Conservation (phyloP, 2,888 invertebrate genomes). For the Orthosia incerta region DNA sequence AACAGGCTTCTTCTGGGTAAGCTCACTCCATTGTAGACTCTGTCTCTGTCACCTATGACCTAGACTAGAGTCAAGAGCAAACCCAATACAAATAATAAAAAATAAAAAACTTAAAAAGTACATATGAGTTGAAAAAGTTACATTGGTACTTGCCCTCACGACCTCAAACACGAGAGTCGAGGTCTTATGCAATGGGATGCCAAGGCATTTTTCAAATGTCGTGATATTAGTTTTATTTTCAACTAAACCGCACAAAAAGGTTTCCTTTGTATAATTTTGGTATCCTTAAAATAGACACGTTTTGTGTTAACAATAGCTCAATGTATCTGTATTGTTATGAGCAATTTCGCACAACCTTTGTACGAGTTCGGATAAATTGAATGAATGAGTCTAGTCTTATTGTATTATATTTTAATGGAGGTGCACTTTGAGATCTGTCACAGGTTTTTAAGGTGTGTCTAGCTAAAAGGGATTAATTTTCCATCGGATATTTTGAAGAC, state of each 20-base stretch:
- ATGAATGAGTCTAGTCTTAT: constrained; percentile 4
- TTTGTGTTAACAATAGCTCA: constrained; percentile 11
- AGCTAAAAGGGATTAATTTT: neutral
- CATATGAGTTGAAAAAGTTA: too few species aligned
- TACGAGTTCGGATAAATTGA: constrained; percentile 18
- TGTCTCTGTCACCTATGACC: too few species aligned
- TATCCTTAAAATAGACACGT: constrained; percentile 5
- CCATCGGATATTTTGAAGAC: neutral
- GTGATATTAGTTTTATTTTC: neutral
- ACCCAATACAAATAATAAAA: too few species aligned
- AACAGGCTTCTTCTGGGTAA: too few species aligned
- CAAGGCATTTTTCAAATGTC: too few species aligned
- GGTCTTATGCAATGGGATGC: too few species aligned
- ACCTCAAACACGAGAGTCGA: too few species aligned
- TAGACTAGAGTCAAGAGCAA: too few species aligned
- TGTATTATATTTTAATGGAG: constrained; percentile 8
- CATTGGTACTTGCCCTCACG: too few species aligned
- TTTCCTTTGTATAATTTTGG: neutral
- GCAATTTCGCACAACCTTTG: constrained; percentile 36
- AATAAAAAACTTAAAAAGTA: too few species aligned
- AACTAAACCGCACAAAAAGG: neutral
- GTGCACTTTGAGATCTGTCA: constrained; percentile 13
- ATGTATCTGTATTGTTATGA: constrained; percentile 17
- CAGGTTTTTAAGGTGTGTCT: neutral
- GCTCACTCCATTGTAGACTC: too few species aligned